Evolutionary conservation across 2,797 vertebrate genomes (phyloP), one percentile per base, ranked within the genome.

Genomic region (Gallinago nigripennis): DNA sequence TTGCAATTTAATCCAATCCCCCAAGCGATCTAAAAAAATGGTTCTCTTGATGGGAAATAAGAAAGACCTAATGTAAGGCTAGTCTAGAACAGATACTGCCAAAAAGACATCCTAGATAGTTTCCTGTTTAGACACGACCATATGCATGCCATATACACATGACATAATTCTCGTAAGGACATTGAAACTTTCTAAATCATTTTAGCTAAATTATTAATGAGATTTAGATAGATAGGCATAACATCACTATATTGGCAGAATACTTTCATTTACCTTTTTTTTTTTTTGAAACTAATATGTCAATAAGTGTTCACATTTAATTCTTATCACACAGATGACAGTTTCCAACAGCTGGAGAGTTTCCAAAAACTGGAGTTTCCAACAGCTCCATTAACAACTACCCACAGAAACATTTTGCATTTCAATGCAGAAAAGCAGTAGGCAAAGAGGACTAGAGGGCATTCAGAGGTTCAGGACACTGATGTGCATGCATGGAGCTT

Each of bases 1-100:
- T 8, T 1, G 6, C 86, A 85, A 92, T 93, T 95, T 87, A 87
- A 92, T 80, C 61, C 46, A 86, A 5, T 94, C 64, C 88, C 78
- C 46, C 63, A 87, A 79, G 78, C 6, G 10, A 85, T 56, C 46
- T 56, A 58, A 66, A 87, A 86, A 92, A 77, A 43, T 24, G 19
- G 9, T 58, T 86, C 37, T 92, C 46, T 77, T 85, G 41, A 30
- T 68, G 48, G 70, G 61, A n/a, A 77, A 9, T 45, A 31, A 51
- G 35, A 86, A 35, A 30, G 68, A 12, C 28, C 86, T 63, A 87
- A 45, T 9, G 45, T 12, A 87, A 84, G 50, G 56, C 48, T 70
- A 4, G 0, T 46, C 80, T 57, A 46, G 37, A 83, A 57, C 15
- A 54, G 45, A 60, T 20, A 45, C 64, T 35, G 65, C 14, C 76